These are phyloP conservation scores for Cyaniris semiargus DNA, from an alignment of 2,888 invertebrate genomes.

Conservation along the genomic window DNA sequence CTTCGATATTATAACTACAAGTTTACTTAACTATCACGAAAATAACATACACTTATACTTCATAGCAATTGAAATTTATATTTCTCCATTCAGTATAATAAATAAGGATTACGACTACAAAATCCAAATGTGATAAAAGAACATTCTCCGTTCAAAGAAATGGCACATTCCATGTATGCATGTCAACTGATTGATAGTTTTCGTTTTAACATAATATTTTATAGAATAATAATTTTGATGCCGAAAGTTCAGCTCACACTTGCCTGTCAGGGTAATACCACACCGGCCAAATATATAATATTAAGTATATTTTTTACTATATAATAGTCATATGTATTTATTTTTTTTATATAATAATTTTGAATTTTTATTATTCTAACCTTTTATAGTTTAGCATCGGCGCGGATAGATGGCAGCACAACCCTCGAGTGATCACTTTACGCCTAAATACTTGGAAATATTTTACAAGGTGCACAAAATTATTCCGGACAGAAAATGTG, in stretches of 20 bases:
- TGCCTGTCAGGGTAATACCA: conserved; percentile 91
- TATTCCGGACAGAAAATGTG: background rate
- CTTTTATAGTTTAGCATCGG: conserved; percentile 71
- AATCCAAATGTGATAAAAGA: conserved; percentile 52
- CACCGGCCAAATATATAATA: conserved; percentile 78
- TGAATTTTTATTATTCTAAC: conserved; percentile 78
- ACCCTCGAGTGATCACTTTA: conserved; percentile 28
- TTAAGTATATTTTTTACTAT: conserved; percentile 77
- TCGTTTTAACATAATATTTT: conserved; percentile 51
- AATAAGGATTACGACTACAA: conserved; percentile 55
- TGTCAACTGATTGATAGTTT: conserved; percentile 61
- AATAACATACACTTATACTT: conserved; percentile 68
- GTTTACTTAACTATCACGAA: conserved; percentile 74
- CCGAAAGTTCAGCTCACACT: conserved; percentile 74
- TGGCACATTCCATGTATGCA: conserved; percentile 76
- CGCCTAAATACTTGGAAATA: conserved; percentile 31
- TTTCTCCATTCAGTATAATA: conserved; percentile 54
- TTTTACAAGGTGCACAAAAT: conserved; percentile 36
- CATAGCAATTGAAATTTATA: conserved; percentile 68
- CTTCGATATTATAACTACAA: conserved; percentile 65
- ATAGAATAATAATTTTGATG: conserved; percentile 72
- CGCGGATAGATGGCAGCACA: conserved; percentile 50
- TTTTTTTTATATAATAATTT: conserved; percentile 79
- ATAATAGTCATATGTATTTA: conserved; percentile 80
- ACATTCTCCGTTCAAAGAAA: conserved; percentile 69